These are phyloP conservation scores for Oscheius onirici DNA, from an alignment of 2,888 invertebrate genomes.

Conservation along the genomic window DNA sequence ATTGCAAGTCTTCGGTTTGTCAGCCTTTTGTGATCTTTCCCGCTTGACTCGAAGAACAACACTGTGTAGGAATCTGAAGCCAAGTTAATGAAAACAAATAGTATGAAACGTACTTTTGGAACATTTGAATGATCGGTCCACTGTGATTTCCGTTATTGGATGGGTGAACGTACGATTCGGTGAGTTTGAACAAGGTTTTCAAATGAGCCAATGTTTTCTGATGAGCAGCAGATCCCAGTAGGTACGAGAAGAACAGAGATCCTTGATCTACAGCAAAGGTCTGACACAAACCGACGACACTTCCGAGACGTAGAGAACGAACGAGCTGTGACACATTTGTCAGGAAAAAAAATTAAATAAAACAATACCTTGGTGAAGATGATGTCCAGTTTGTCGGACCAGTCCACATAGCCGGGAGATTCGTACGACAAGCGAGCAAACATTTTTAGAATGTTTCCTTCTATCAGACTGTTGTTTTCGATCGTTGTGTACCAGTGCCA, in stretches of 20 bases:
- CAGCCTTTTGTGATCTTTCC: slow-evolving; percentile 76
- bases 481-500: slow-evolving; percentile 73
- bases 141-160: slow-evolving; percentile 86
- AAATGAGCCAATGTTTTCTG: slow-evolving; percentile 73
- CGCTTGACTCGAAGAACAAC: slow-evolving; percentile 74
- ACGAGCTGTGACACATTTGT: slow-evolving; percentile 38
- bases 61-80: slow-evolving; percentile 19
- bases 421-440: slow-evolving; percentile 76
- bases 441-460: slow-evolving; percentile 76
- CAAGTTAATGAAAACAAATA: background rate
- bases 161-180: slow-evolving; percentile 88
- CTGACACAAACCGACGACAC: slow-evolving; percentile 76
- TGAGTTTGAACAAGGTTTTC: slow-evolving; percentile 82
- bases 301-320: slow-evolving; percentile 52
- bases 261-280: slow-evolving; percentile 46
- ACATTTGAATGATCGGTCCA: slow-evolving; percentile 68
- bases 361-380: slow-evolving; percentile 74
- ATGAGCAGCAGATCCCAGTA: slow-evolving; percentile 57
- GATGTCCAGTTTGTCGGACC: slow-evolving; percentile 84
- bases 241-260: slow-evolving; percentile 57
- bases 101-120: slow-evolving; percentile 73
- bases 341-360: background rate
- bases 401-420: slow-evolving; percentile 79
- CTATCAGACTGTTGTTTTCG: slow-evolving; percentile 73
- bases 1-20: slow-evolving; percentile 71